Evolutionary conservation across 2,888 invertebrate genomes (phyloP).

Genomic region (Eristalis intricaria): DNA sequence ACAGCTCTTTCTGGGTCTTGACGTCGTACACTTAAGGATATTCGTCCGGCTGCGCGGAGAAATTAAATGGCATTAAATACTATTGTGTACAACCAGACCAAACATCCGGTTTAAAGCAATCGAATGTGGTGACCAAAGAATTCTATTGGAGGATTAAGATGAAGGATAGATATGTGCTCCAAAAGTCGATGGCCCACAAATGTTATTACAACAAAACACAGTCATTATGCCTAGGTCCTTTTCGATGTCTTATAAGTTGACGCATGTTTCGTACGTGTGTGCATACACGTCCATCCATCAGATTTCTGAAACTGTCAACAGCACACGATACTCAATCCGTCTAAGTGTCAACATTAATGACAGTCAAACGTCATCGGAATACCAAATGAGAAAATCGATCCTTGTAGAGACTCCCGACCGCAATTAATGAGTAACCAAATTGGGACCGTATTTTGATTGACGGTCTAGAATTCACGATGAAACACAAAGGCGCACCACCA

Average conservation of each 20-base stretch:
- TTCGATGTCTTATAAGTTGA: background rate
- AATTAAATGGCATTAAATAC: too few relatives aligned
- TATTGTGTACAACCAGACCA: too few relatives aligned
- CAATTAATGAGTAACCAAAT: conserved; percentile 56
- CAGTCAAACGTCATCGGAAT: conserved; percentile 31
- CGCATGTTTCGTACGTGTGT: background rate
- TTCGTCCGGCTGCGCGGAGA: too few relatives aligned
- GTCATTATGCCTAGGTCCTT: background rate
- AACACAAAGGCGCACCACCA: conserved; percentile 16
- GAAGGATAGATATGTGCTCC: background rate
- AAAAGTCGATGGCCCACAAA: background rate
- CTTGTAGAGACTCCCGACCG: conserved; percentile 23
- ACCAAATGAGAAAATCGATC: conserved; percentile 27
- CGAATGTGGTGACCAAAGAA: too few relatives aligned
- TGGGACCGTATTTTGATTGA: conserved; percentile 56
- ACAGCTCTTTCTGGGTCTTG: too few relatives aligned
- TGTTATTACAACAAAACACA: background rate
- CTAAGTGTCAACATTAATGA: conserved; percentile 25
- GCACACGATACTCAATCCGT: conserved; percentile 1
- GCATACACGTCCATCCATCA: background rate
- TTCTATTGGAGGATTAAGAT: background rate
- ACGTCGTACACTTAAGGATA: too few relatives aligned
- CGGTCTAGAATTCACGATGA: conserved; percentile 49
- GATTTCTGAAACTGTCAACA: background rate
- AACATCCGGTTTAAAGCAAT: too few relatives aligned